A percentile compares a stretch with the other conserved stretches of the same genome.
These are phyloP conservation scores for Jaculus jaculus DNA, from an alignment of 2,113 vertebrate species.

Conservation along the genomic window DNA sequence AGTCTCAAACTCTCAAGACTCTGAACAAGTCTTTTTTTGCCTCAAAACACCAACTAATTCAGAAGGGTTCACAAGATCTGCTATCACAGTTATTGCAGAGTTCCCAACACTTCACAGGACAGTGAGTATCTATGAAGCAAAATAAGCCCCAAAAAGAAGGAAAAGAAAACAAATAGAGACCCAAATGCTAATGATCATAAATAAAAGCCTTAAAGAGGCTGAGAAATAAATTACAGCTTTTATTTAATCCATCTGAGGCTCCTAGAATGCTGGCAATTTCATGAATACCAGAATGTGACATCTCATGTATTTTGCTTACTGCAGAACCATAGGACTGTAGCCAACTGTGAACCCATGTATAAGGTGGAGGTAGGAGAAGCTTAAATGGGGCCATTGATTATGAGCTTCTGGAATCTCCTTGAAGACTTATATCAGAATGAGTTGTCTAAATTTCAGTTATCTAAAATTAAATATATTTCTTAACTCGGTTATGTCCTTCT, in stretches of 20 bases:
- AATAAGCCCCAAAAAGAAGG: neutral
- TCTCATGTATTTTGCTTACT: neutral
- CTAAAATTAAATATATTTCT: conserved; percentile 46
- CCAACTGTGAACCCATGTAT: neutral
- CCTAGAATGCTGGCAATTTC: neutral
- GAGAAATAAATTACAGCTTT: neutral
- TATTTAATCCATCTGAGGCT: neutral
- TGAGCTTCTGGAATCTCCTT: neutral
- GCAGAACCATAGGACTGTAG: neutral
- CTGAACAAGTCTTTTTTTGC: neutral
- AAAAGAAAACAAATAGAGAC: neutral
- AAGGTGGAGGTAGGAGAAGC: neutral
- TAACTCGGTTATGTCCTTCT: neutral
- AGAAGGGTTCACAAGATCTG: neutral
- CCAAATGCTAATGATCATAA: neutral
- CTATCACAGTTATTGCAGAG: neutral
- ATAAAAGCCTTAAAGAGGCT: neutral
- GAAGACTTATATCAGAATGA: neutral
- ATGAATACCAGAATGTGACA: neutral
- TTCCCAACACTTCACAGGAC: neutral
- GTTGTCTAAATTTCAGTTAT: conserved; percentile 34
- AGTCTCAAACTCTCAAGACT: neutral
- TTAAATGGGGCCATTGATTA: neutral
- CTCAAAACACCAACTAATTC: neutral
- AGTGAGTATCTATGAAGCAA: neutral